Conservation (phyloP, 2,888 invertebrate genomes). For the Rhagonycha lutea region DNA sequence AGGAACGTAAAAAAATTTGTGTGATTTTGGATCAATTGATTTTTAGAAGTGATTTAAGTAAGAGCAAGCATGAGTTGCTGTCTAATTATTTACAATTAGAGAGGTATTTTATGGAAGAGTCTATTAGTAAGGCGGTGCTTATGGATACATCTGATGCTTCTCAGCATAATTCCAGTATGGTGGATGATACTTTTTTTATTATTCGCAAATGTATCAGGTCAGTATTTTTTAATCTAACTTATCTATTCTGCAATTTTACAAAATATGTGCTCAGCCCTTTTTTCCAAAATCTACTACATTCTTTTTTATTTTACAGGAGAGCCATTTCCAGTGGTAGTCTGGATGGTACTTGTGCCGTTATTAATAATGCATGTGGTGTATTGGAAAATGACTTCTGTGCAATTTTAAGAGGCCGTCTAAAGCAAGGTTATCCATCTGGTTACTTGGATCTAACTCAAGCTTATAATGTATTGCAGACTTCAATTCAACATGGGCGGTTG, state of each 20-base stretch:
- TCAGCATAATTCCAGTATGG: slow-evolving; percentile 84
- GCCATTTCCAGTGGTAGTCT: slow-evolving; percentile 89
- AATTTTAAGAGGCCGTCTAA: slow-evolving; percentile 72
- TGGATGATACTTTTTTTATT: slow-evolving; percentile 97
- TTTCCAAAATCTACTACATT: background rate
- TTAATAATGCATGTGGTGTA: slow-evolving; percentile 88
- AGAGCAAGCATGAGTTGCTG: slow-evolving; percentile 80
- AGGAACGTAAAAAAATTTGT: slow-evolving; percentile 56
- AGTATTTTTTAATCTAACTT: slow-evolving; percentile 29
- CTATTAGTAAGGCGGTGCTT: slow-evolving; percentile 86
- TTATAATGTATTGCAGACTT: slow-evolving; percentile 79
- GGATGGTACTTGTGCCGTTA: slow-evolving; percentile 94
- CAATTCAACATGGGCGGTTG: slow-evolving; percentile 78
- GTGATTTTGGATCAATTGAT: slow-evolving; percentile 68
- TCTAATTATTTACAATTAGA: slow-evolving; percentile 90
- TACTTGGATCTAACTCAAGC: slow-evolving; percentile 80
- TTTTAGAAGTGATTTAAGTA: slow-evolving; percentile 72
- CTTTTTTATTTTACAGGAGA: slow-evolving; percentile 62
- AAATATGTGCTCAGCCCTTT: background rate
- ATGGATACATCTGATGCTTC: slow-evolving; percentile 77
- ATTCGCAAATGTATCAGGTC: slow-evolving; percentile 91
- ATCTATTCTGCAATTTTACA: background rate
- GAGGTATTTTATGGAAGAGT: slow-evolving; percentile 94
- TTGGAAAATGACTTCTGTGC: slow-evolving; percentile 84
- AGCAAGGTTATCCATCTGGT: slow-evolving; percentile 79